These are phyloP conservation scores for Nipponia nippon DNA, from an alignment of 2,113 vertebrate genomes.

Conservation along the genomic window DNA sequence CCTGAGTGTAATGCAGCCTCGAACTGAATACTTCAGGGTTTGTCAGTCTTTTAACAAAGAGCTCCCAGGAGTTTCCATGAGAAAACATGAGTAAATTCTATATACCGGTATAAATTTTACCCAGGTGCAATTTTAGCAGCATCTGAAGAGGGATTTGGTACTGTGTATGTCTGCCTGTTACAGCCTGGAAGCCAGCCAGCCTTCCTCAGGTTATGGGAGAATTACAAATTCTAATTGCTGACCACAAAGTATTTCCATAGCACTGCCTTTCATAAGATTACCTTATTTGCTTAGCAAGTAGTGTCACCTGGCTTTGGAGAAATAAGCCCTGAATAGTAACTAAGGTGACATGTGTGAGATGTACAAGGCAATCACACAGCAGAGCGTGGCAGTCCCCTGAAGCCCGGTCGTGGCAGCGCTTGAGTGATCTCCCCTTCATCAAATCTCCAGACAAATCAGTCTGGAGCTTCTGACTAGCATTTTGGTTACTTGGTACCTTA, in stretches of 20 bases:
- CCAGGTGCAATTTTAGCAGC: not conserved
- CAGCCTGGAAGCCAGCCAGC: not conserved
- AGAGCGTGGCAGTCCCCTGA: not conserved
- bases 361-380: accelerated
- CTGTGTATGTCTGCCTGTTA: not conserved
- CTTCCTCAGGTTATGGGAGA: not conserved
- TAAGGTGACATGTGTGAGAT: not conserved
- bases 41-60: not conserved
- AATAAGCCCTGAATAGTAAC: not conserved
- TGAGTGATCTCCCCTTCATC: not conserved
- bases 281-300: not conserved
- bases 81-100: not conserved
- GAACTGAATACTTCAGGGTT: not conserved
- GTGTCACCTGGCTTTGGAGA: not conserved
- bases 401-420: not conserved
- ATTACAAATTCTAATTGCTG: not conserved
- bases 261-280: not conserved
- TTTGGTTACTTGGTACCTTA: not conserved
- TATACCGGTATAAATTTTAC: not conserved
- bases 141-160: not conserved
- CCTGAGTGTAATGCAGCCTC: not conserved
- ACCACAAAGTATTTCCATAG: not conserved
- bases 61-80: not conserved
- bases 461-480: not conserved
- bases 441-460: not conserved